A percentile compares a stretch with the other conserved stretches of the same genome.
Conservation (phyloP, 2,888 invertebrate species). For the Xylota segnis region DNA sequence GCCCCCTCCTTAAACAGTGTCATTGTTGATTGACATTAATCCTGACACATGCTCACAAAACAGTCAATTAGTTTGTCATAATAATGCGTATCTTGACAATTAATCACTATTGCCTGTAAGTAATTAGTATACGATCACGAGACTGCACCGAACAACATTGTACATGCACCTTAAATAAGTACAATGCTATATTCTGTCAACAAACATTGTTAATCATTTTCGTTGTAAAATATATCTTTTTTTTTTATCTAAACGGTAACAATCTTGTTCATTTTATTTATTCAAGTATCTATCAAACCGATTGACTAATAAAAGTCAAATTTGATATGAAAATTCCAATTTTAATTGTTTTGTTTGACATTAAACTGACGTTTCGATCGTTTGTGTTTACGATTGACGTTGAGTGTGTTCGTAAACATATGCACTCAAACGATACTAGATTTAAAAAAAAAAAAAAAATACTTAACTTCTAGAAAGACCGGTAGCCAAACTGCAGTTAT, state of each 20-base stretch:
- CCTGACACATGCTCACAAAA: slow-evolving; percentile 54
- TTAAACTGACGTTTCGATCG: slow-evolving; percentile 66
- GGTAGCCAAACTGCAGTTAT: slow-evolving; percentile 66
- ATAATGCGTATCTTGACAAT: slow-evolving; percentile 37
- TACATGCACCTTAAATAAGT: background rate
- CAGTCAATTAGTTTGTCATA: slow-evolving; percentile 60
- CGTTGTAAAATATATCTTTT: slow-evolving; percentile 27
- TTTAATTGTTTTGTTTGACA: slow-evolving; percentile 65
- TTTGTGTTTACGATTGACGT: slow-evolving; percentile 36
- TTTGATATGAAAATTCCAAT: slow-evolving; percentile 55
- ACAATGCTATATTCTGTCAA: background rate
- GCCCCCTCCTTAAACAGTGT: background rate
- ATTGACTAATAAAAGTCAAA: slow-evolving; percentile 60
- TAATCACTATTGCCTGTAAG: slow-evolving; percentile 34
- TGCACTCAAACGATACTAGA: slow-evolving; percentile 5
- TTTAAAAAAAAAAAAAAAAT: background rate
- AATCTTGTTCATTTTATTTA: slow-evolving; percentile 40
- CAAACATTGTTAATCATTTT: slow-evolving; percentile 43
- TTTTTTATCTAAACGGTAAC: slow-evolving; percentile 22
- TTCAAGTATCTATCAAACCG: slow-evolving; percentile 39
- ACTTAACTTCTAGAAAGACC: slow-evolving; percentile 61
- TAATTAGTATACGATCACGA: slow-evolving; percentile 18
- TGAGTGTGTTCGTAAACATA: slow-evolving; percentile 44
- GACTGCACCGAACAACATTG: background rate
- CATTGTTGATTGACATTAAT: slow-evolving; percentile 57